These are phyloP conservation scores for Parus major DNA, from an alignment of 2,113 vertebrate species.

Conservation along the genomic window DNA sequence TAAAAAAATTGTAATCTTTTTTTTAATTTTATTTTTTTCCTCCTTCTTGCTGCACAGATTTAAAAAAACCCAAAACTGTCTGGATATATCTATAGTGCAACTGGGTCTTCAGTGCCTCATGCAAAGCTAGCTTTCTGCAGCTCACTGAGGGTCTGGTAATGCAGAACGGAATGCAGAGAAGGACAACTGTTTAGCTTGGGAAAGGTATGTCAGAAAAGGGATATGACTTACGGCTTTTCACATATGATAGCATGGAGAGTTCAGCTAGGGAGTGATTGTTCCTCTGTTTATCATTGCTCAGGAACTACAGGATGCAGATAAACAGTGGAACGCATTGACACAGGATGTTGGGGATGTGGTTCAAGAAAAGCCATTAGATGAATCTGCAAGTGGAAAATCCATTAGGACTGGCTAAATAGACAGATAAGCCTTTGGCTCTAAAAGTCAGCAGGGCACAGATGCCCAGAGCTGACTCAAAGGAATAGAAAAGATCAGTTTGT, in stretches of 20 bases:
- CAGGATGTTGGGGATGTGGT: not conserved
- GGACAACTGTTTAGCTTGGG: not conserved
- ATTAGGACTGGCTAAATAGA: constrained; percentile 12
- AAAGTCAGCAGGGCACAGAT: not conserved
- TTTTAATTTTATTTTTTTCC: too few species aligned
- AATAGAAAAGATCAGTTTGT: not conserved
- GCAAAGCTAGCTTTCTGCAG: not conserved
- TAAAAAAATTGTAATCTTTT: too few species aligned
- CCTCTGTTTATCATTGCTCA: constrained; percentile 4
- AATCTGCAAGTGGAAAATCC: not conserved
- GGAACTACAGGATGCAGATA: constrained; percentile 23
- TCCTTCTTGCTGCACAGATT: not conserved
- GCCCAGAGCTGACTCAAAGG: not conserved
- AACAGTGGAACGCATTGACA: constrained; percentile 16
- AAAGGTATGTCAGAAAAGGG: not conserved
- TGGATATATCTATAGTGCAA: not conserved
- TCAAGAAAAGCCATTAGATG: constrained; percentile 31
- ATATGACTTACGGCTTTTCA: not conserved
- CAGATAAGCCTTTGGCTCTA: constrained; percentile 25
- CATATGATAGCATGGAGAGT: not conserved
- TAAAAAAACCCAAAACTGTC: not conserved
- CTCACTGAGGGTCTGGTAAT: not conserved
- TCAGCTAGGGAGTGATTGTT: constrained; percentile 6
- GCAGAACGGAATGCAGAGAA: not conserved
- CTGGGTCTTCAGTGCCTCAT: not conserved